phyloP scores from a whole-genome alignment of 2,888 invertebrate species.

The Cetonia aurata region DNA sequence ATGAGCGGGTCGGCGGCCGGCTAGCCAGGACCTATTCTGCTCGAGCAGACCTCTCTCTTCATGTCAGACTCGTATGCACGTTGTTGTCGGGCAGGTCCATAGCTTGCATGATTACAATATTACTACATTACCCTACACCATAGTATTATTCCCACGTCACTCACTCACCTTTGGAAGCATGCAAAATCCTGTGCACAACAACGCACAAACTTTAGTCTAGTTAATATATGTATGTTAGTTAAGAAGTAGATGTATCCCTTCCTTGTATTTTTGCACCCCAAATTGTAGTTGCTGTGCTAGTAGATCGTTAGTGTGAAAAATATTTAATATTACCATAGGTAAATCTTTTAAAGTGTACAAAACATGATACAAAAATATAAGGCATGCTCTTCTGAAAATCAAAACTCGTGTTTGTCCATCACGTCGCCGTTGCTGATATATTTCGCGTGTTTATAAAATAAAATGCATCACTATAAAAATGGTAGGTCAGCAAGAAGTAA shows the following conservation, averaged over 20 bases:
- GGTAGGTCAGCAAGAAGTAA: too few species aligned
- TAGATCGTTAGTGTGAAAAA: conserved; percentile 26
- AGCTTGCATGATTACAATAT: conserved; percentile 53
- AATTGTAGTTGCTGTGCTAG: conserved; percentile 27
- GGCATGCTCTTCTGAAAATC: too few species aligned
- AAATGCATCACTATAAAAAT: too few species aligned
- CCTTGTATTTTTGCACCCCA: conserved; percentile 15
- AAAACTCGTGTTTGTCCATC: too few species aligned
- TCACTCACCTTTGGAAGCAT: conserved; percentile 26
- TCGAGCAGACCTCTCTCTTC: conserved; percentile 47
- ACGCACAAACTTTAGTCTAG: conserved; percentile 40
- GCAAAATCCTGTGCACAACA: conserved; percentile 29
- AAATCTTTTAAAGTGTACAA: too few species aligned
- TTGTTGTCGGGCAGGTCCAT: conserved; percentile 57
- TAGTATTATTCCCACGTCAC: conserved; percentile 7
- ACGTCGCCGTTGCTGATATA: too few species aligned
- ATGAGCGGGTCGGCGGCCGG: conserved; percentile 57
- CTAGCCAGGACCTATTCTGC: conserved; percentile 69
- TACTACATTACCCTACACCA: conserved; percentile 26
- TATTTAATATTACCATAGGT: too few species aligned
- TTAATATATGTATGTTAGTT: conserved; percentile 13
- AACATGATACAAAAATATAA: too few species aligned
- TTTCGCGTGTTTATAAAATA: too few species aligned
- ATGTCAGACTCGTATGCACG: conserved; percentile 59
- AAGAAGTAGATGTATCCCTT: background rate